phyloP scores from a whole-genome alignment of 2,888 invertebrate genomes.

The Ectropis crepuscularia region DNA sequence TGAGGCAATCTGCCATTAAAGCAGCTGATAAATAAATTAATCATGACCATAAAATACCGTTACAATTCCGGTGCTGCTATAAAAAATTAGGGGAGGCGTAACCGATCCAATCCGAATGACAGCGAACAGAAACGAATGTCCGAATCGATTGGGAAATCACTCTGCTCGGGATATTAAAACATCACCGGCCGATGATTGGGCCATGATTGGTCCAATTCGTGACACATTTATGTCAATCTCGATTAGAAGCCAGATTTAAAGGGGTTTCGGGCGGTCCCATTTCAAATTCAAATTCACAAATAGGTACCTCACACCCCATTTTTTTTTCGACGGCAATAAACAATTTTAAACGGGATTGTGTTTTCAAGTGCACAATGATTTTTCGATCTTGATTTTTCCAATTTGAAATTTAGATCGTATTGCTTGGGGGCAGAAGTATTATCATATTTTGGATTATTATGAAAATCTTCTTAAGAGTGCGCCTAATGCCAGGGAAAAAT shows the following conservation, averaged over 20 bases:
- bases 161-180: slow-evolving; percentile 49
- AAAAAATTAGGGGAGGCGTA: slow-evolving; percentile 24
- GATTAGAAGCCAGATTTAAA: slow-evolving; percentile 40
- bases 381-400: slow-evolving; percentile 6
- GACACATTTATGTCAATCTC: slow-evolving; percentile 46
- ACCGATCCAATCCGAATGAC: slow-evolving; percentile 41
- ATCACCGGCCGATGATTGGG: slow-evolving; percentile 48
- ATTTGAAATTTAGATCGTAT: slow-evolving; percentile 9
- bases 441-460: too few relatives aligned
- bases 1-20: too few relatives aligned
- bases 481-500: too few relatives aligned
- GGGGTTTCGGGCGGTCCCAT: slow-evolving; percentile 34
- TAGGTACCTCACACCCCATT: slow-evolving; percentile 20
- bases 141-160: slow-evolving; percentile 50
- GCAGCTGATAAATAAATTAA: too few relatives aligned
- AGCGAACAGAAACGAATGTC: slow-evolving; percentile 48
- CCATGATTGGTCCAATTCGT: slow-evolving; percentile 48
- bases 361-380: slow-evolving; percentile 7
- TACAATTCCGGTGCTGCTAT: too few relatives aligned
- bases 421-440: not conserved
- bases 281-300: slow-evolving; percentile 33
- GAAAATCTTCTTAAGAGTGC: too few relatives aligned
- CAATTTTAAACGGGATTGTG: slow-evolving; percentile 11
- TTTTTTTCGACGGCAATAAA: slow-evolving; percentile 17
- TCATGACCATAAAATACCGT: too few relatives aligned